Base-by-base conservation (phyloP, 2,888 invertebrate genomes). In the Caenorhabditis sp. region DNA sequence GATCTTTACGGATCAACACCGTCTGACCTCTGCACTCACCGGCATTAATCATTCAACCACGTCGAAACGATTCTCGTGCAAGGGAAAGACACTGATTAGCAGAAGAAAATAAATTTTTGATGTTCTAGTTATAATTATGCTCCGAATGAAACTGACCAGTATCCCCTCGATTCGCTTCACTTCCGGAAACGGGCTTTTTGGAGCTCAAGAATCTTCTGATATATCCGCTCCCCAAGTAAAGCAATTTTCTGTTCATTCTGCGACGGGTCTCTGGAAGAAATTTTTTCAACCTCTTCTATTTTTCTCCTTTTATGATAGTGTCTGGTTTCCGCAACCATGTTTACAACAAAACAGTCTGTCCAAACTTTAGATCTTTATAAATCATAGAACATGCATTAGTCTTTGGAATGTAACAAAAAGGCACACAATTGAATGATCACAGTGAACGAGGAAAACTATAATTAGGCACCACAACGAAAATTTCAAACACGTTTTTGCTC, bases 121-220 rank as follows among this genome's bases (percentile, higher is more conserved):
- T 19, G 28, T 12, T 22, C 31, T 16, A 54, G 19, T 14, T 16
- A 14, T 49, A 24, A 7, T 12, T 26, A 14, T 58, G 16, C 31
- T 16, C 7, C 7, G 16, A 56, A 14, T 12, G 14, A 5, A 19
- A 41, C 69, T 47, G 8, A 82, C 82, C 82, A 44, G 82, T 81
- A 47, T 81, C 82, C 12, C 69, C 73, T 44, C 77, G 66, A 64
- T 82, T 82, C 22, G 35, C 73, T 7, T 56, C 82, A 26, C 49
- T 31, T 2, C 22, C 61, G 16, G 47, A 47, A 0, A 16, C 41
- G 16, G 58, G 16, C 31, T 59, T 41, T 24, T 63, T 76, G 1
- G 44, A 35, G 54, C 64, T 44, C 49, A 66, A 38, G 56, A 80
- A 72, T 49, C 56, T 31, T 4, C 59, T 58, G 31, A 68, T 44